Evolutionary conservation across 2,888 invertebrate genomes (phyloP).

Genomic region (Drosophila percnosoma): DNA sequence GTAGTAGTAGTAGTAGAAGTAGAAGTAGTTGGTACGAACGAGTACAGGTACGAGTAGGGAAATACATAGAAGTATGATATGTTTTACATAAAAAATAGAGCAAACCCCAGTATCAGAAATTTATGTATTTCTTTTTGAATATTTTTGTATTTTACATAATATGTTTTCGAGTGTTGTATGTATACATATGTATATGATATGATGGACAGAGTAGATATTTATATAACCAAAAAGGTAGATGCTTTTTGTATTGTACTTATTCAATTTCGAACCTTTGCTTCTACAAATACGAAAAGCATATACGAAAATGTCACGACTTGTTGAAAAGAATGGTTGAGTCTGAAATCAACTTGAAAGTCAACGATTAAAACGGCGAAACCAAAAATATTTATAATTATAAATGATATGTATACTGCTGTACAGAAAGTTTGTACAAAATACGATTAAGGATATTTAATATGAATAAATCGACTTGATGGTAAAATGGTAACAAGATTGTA

Average conservation of each 20-base stretch:
- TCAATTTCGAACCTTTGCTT: not conserved
- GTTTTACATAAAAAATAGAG: constrained; percentile 52
- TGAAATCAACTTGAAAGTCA: not conserved
- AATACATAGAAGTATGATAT: constrained; percentile 58
- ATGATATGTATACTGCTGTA: constrained; percentile 20
- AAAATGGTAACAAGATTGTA: constrained; percentile 37
- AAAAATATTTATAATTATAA: not conserved
- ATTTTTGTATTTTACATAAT: constrained; percentile 17
- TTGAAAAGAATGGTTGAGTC: not conserved
- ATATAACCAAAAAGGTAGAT: not conserved
- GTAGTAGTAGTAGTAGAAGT: constrained; percentile 38
- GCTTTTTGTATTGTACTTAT: constrained; percentile 1
- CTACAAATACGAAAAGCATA: constrained; percentile 7
- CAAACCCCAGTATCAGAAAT: constrained; percentile 48
- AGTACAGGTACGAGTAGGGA: constrained; percentile 51
- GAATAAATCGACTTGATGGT: constrained; percentile 34
- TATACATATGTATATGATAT: constrained; percentile 13
- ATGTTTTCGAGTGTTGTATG: constrained; percentile 11
- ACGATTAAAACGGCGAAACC: not conserved
- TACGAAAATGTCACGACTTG: constrained; percentile 9
- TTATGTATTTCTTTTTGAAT: constrained; percentile 24
- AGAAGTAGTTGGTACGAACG: constrained; percentile 47
- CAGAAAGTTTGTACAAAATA: constrained; percentile 51
- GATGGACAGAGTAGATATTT: constrained; percentile 1
- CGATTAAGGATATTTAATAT: constrained; percentile 34